Conservation (phyloP, 1,140 invertebrate species). For the Pogonognathellus flavescens region DNA sequence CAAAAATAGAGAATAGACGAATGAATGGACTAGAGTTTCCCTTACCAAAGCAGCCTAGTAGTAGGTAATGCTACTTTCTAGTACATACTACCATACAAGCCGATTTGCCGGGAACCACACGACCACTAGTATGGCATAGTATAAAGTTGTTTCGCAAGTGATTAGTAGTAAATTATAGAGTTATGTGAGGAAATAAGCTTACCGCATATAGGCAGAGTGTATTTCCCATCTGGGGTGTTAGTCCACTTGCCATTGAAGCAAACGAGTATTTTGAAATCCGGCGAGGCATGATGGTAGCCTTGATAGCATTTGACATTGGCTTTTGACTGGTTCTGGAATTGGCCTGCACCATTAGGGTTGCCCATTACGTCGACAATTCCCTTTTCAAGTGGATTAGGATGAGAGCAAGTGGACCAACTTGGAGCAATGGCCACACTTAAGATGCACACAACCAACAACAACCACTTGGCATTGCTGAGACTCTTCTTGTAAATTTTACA, state of each 20-base stretch:
- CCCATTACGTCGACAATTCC: conserved; percentile 3
- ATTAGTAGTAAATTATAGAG: neutral
- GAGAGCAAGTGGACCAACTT: conserved; percentile 49
- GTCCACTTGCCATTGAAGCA: conserved; percentile 48
- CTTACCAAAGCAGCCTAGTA: no score
- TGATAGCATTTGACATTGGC: conserved; percentile 51
- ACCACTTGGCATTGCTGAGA: conserved; percentile 36
- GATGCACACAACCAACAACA: conserved; percentile 32
- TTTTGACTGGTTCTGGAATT: conserved; percentile 40
- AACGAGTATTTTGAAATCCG: conserved; percentile 30
- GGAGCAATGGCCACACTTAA: conserved; percentile 53
- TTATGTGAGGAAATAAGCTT: neutral
- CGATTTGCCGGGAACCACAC: no score
- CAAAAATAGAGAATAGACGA: no score
- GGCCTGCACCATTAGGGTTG: conserved; percentile 1
- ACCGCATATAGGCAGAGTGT: conserved; percentile 41
- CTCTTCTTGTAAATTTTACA: neutral
- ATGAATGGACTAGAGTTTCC: no score
- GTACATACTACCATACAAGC: no score
- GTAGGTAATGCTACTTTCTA: no score
- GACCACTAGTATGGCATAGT: neutral
- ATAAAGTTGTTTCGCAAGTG: neutral
- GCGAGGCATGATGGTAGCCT: neutral
- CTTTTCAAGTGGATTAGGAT: conserved; percentile 32
- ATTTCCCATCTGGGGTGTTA: conserved; percentile 10